Conservation (phyloP, 64 coral and sea anemone species). For the Trachythela sp. region DNA sequence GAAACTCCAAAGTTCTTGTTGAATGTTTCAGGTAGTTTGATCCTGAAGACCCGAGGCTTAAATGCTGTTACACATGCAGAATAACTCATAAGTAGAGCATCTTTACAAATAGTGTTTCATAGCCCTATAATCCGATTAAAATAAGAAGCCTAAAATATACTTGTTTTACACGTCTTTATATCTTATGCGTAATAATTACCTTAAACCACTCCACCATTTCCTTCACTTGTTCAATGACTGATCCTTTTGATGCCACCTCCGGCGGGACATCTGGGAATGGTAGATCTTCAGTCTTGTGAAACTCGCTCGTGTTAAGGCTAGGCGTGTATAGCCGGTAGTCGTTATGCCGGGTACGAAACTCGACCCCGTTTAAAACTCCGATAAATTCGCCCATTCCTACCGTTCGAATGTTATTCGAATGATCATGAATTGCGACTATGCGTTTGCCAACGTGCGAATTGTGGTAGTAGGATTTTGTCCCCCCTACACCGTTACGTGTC, state of each 20-base stretch:
- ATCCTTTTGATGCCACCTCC: neutral
- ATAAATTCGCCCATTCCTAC: conserved; percentile 40
- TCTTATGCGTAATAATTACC: too few species aligned
- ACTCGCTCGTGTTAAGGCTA: neutral
- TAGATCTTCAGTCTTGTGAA: neutral
- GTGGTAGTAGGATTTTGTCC: conserved; percentile 19
- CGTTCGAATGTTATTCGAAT: conserved; percentile 40
- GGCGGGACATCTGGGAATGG: conserved; percentile 47
- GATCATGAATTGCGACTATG: conserved; percentile 31
- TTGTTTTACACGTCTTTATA: too few species aligned
- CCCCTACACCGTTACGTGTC: neutral
- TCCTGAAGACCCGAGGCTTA: too few species aligned
- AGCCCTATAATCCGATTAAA: too few species aligned
- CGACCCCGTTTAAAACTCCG: conserved; percentile 37
- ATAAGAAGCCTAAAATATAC: too few species aligned
- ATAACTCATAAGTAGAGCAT: too few species aligned
- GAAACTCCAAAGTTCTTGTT: too few species aligned
- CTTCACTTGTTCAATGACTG: neutral
- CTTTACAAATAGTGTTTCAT: too few species aligned
- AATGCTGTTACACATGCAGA: too few species aligned
- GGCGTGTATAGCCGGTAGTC: conserved; percentile 48
- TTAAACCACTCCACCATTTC: neutral
- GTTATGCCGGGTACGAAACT: conserved; percentile 47
- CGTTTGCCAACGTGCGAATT: neutral
- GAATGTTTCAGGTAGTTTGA: too few species aligned